Evolutionary conservation across 2,113 vertebrate genomes (phyloP).

Genomic region (Gnathochromis pfefferi): DNA sequence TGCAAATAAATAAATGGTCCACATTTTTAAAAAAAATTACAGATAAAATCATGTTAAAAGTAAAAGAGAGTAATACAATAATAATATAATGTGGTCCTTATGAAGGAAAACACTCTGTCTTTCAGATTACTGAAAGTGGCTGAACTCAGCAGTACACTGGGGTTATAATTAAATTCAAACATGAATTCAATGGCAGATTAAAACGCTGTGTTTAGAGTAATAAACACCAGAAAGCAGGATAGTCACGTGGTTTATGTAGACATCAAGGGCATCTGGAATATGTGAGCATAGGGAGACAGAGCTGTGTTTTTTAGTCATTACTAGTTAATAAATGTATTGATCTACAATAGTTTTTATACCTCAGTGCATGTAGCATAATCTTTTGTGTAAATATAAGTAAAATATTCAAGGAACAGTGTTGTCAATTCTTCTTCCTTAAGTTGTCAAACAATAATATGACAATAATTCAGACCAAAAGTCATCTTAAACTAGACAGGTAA

Average conservation of each 20-base stretch:
- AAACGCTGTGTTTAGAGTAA: not conserved
- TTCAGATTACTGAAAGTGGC: not conserved
- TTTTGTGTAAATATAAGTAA: not conserved
- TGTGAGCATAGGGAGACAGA: not conserved
- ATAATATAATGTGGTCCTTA: not conserved
- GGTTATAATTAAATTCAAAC: not conserved
- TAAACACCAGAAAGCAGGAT: not conserved
- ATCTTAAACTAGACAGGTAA: not conserved
- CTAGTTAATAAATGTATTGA: not conserved
- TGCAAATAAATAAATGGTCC: not conserved
- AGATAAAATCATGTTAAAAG: not conserved
- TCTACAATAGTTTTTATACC: not conserved
- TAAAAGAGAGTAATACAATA: not conserved
- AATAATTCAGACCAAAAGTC: not conserved
- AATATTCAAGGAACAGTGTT: not conserved
- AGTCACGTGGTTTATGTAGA: not conserved
- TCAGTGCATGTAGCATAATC: not conserved
- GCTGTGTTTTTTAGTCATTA: not conserved
- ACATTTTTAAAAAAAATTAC: fast-evolving
- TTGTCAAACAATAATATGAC: not conserved
- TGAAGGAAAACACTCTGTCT: not conserved
- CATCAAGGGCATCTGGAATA: not conserved
- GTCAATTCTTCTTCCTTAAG: not conserved
- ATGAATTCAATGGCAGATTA: not conserved
- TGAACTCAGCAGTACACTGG: not conserved